Conservation (phyloP, 2,888 invertebrate genomes). For the Cabera pusaria region DNA sequence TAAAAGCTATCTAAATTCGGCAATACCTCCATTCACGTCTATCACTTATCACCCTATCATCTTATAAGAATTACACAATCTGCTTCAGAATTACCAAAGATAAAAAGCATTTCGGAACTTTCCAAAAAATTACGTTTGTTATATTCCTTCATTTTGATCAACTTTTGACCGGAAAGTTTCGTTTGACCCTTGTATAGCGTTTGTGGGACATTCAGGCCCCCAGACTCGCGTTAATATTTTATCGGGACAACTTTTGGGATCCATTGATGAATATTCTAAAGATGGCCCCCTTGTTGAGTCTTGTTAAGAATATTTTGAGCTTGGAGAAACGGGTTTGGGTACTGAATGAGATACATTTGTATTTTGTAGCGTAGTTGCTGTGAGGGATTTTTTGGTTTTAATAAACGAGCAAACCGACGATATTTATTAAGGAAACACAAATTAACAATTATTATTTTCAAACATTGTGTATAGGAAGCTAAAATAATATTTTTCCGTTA, state of each 20-base stretch:
- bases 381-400: no score
- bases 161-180: slow-evolving; percentile 41
- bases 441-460: no score
- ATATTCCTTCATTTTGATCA: slow-evolving; percentile 34
- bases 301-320: no score
- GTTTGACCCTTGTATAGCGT: slow-evolving; percentile 42
- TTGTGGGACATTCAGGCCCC: slow-evolving; percentile 38
- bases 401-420: no score
- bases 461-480: no score
- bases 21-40: no score
- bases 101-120: slow-evolving; percentile 12
- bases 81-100: slow-evolving; percentile 7
- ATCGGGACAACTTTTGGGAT: slow-evolving; percentile 50
- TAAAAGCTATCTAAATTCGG: no score
- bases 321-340: no score
- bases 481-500: no score
- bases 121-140: slow-evolving; percentile 26
- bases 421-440: no score
- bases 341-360: no score
- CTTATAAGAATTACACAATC: neutral
- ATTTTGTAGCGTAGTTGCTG: neutral
- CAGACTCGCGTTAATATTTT: slow-evolving; percentile 51
- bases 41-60: neutral
- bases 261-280: slow-evolving; percentile 49
- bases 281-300: slow-evolving; percentile 14